Conservation (phyloP, 2,113 vertebrate species). For the Rafetus swinhoei region DNA sequence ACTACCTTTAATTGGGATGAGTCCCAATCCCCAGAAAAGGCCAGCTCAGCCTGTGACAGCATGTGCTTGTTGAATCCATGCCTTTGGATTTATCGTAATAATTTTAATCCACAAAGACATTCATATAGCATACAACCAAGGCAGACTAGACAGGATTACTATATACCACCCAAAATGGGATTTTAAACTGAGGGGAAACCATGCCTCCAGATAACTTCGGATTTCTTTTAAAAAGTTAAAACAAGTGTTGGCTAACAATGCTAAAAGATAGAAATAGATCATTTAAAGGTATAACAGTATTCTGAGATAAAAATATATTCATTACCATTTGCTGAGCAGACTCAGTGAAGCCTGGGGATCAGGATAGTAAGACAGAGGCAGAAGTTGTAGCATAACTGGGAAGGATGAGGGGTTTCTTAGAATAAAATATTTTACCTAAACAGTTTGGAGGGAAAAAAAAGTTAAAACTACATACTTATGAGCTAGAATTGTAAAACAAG, state of each 20-base stretch:
- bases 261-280: not conserved
- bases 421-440: constrained; percentile 89
- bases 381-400: constrained; percentile 91
- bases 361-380: constrained; percentile 89
- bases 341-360: constrained; percentile 86
- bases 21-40: not conserved
- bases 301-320: not conserved
- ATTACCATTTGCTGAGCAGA: constrained; percentile 93
- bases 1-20: not conserved
- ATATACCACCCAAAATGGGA: not conserved
- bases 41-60: not conserved
- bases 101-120: not conserved
- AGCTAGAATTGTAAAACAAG: not conserved
- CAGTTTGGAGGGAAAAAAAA: constrained; percentile 12
- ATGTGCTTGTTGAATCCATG: not conserved
- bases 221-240: not conserved
- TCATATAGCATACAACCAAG: not conserved
- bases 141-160: not conserved
- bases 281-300: constrained; percentile 37
- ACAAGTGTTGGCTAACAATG: not conserved
- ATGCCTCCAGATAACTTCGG: not conserved
- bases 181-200: not conserved
- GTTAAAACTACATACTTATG: constrained; percentile 34
- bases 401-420: constrained; percentile 92
- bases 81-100: not conserved